These are phyloP conservation scores for Amazona vittata DNA, from an alignment of 2,113 vertebrate genomes.

Conservation along the genomic window DNA sequence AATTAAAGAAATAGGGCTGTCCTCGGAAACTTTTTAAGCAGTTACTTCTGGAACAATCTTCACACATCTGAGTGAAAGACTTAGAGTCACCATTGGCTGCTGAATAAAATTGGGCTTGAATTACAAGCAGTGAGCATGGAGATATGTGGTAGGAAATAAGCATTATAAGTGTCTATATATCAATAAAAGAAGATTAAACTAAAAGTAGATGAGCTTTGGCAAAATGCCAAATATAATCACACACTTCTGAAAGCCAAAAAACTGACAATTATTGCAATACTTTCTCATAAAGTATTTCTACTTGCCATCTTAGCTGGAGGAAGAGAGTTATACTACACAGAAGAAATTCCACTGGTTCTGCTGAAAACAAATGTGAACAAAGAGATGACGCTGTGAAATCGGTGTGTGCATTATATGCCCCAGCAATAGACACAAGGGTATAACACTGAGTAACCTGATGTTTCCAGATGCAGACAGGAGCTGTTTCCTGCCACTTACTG, in stretches of 20 bases:
- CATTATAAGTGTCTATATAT: background rate
- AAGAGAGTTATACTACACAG: background rate
- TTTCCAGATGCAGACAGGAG: accelerated
- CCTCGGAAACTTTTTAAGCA: background rate
- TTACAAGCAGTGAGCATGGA: background rate
- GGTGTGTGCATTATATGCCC: accelerated
- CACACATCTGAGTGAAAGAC: background rate
- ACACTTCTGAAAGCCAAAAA: background rate
- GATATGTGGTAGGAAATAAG: background rate
- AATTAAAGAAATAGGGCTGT: background rate
- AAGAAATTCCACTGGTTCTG: background rate
- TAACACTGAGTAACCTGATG: background rate
- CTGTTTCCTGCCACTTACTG: background rate
- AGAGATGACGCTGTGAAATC: background rate
- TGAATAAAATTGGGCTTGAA: background rate
- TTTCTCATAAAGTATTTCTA: background rate
- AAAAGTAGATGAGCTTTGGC: background rate
- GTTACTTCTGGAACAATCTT: background rate
- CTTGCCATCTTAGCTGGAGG: background rate
- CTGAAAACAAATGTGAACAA: background rate
- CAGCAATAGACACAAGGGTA: background rate
- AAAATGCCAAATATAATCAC: background rate
- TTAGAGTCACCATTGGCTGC: background rate
- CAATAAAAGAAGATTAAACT: background rate
- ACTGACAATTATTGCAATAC: background rate